These are phyloP conservation scores for Mobula hypostoma DNA, from an alignment of 2,113 vertebrate species.

Conservation along the genomic window DNA sequence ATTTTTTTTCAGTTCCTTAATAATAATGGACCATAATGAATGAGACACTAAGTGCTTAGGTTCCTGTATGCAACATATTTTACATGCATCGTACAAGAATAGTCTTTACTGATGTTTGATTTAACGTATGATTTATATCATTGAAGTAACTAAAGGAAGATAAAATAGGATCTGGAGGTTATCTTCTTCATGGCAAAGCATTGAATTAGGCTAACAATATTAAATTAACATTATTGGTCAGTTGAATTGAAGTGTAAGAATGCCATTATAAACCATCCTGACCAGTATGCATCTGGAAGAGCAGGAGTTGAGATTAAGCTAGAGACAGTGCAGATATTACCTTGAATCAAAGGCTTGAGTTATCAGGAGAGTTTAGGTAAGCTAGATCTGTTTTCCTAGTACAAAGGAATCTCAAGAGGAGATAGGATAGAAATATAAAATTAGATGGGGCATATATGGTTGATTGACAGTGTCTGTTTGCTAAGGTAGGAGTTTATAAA, in stretches of 20 bases:
- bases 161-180: background rate
- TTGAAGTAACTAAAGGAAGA: background rate
- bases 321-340: too few relatives aligned
- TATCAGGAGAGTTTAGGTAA: too few relatives aligned
- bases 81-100: background rate
- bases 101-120: background rate
- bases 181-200: background rate
- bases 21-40: background rate
- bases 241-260: background rate
- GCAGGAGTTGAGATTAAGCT: too few relatives aligned
- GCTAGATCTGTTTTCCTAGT: too few relatives aligned
- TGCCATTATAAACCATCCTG: background rate
- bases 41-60: background rate
- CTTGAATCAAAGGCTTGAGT: too few relatives aligned
- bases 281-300: background rate
- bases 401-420: too few relatives aligned
- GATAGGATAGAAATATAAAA: too few relatives aligned
- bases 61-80: background rate
- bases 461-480: too few relatives aligned
- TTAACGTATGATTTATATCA: background rate
- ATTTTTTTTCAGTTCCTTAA: background rate
- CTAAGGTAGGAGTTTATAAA: too few relatives aligned
- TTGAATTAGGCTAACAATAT: background rate
- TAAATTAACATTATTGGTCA: background rate
- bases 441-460: too few relatives aligned